phyloP scores from a whole-genome alignment of 2,113 vertebrate species.

The Gnathonemus echidnorhynchus region DNA sequence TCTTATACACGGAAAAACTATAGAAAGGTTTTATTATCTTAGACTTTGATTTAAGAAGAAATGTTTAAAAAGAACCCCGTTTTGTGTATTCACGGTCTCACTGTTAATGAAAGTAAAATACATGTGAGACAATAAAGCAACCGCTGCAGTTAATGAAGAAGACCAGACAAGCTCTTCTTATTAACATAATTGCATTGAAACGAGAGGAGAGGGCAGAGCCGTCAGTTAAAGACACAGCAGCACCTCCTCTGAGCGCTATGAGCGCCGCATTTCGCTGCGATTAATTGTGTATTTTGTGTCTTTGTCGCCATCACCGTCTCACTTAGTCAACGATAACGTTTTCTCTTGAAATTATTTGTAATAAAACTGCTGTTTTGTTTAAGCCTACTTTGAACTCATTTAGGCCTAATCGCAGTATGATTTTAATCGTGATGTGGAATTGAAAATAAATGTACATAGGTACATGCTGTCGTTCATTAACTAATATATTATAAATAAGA shows the following conservation, averaged over 20 bases:
- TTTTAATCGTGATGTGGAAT: neutral
- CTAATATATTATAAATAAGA: neutral
- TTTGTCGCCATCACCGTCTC: neutral
- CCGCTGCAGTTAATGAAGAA: conserved; percentile 58
- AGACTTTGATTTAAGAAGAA: conserved; percentile 16
- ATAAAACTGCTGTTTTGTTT: neutral
- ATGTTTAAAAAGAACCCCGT: conserved; percentile 19
- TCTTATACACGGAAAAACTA: conserved; percentile 19
- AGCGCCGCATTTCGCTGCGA: neutral
- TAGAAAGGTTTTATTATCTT: conserved; percentile 17
- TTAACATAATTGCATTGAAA: conserved; percentile 78
- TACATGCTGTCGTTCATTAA: neutral
- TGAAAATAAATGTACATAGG: neutral
- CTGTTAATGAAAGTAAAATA: conserved; percentile 42
- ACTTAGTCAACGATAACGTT: neutral
- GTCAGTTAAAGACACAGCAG: conserved; percentile 62
- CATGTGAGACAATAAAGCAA: conserved; percentile 48
- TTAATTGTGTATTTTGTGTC: neutral
- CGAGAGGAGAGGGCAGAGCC: conserved; percentile 46
- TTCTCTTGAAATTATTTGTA: neutral
- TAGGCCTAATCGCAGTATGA: neutral
- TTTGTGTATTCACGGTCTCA: conserved; percentile 18
- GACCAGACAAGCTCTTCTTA: conserved; percentile 61
- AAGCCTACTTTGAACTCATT: neutral
- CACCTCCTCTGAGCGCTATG: conserved; percentile 25